Percentiles rank a stretch among this genome's conserved stretches.
phyloP scores from a whole-genome alignment of 2,113 vertebrate species.

The Macquaria ambigua region DNA sequence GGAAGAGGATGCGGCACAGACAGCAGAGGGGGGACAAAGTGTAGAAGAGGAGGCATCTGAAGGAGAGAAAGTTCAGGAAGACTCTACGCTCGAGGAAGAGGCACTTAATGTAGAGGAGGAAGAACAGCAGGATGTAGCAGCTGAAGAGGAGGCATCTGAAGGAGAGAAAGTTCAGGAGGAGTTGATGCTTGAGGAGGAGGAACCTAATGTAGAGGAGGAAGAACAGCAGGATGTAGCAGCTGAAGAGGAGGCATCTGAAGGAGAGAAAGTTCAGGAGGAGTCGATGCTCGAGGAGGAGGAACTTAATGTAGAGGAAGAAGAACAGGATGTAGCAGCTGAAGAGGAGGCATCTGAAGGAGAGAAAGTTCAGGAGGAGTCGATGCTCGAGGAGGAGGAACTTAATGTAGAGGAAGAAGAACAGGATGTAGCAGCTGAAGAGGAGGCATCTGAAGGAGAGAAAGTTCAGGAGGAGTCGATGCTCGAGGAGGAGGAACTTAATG shows the following conservation, averaged over 20 bases:
- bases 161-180: constrained; percentile 7
- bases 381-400: constrained; percentile 13
- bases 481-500: too few species aligned
- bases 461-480: too few species aligned
- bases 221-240: constrained; percentile 22
- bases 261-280: constrained; percentile 7
- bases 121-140: constrained; percentile 17
- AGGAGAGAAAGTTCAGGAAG: not conserved
- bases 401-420: constrained; percentile 22
- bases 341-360: constrained; percentile 16
- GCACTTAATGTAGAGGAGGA: constrained; percentile 16
- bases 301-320: not conserved
- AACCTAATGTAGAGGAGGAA: not conserved
- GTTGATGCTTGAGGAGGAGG: not conserved
- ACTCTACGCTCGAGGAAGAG: not conserved
- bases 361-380: not conserved
- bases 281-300: not conserved
- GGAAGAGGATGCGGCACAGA: not conserved
- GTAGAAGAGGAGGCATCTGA: constrained; percentile 15
- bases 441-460: too few species aligned
- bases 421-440: constrained; percentile 32
- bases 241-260: constrained; percentile 40
- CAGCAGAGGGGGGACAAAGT: not conserved
- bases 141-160: constrained; percentile 42
- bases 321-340: not conserved